Evolutionary conservation across 2,113 vertebrate species (phyloP).

Genomic region (Corythornis vintsioides): DNA sequence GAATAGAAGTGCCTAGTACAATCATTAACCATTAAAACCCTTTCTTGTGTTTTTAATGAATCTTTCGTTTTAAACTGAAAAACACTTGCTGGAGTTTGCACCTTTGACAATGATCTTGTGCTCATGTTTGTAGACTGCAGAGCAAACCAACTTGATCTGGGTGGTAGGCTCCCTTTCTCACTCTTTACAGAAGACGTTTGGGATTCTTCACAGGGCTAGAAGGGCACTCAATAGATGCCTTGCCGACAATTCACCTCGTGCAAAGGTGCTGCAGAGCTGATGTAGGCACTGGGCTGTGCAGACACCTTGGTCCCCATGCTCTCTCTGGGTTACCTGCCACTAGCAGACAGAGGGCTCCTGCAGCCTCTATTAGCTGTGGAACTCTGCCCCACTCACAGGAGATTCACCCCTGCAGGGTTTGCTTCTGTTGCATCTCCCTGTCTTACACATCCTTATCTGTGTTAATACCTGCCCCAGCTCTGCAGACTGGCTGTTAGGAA

Average conservation of each 20-base stretch:
- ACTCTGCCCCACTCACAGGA: neutral
- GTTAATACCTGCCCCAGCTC: neutral
- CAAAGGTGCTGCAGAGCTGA: neutral
- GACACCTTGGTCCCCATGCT: neutral
- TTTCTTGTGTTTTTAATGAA: neutral
- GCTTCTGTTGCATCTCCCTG: neutral
- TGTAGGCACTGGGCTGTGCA: fast-evolving
- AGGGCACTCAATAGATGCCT: neutral
- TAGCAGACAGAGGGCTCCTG: neutral
- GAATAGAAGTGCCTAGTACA: neutral
- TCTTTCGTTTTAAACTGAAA: constrained; percentile 9
- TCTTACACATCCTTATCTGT: neutral
- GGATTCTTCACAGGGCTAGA: neutral
- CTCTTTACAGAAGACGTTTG: neutral
- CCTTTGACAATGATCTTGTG: neutral
- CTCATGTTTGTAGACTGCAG: neutral
- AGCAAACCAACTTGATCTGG: neutral
- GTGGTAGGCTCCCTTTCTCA: neutral
- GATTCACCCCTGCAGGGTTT: neutral
- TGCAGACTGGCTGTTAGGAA: neutral
- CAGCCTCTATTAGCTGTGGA: neutral
- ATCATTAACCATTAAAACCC: neutral
- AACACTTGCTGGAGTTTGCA: neutral
- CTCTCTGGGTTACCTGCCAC: neutral
- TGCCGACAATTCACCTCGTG: fast-evolving